Evolutionary conservation across 2,797 vertebrate genomes (phyloP).

Genomic region (Martes flavigula): DNA sequence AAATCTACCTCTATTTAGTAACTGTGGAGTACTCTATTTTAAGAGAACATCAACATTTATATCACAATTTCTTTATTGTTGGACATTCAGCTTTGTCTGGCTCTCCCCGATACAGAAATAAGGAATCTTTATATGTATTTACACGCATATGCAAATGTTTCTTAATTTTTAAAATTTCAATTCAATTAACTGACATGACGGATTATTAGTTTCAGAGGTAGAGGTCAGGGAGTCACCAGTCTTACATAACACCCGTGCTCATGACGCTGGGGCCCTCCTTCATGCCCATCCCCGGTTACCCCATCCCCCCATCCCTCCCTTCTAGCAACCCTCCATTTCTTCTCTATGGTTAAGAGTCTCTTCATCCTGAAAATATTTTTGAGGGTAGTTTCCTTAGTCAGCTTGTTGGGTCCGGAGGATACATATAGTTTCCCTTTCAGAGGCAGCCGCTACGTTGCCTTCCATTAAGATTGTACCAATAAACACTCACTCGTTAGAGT

Average conservation of each 20-base stretch:
- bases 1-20: not conserved
- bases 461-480: rapidly evolving
- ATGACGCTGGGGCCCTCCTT: rapidly evolving
- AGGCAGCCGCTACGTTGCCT: not conserved
- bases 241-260: not conserved
- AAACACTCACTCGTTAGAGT: rapidly evolving
- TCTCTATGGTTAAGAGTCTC: not conserved
- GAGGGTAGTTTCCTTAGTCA: not conserved
- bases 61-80: not conserved
- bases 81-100: not conserved
- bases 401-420: not conserved
- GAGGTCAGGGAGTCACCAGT: not conserved
- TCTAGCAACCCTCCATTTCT: not conserved
- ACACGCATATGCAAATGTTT: not conserved
- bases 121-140: not conserved
- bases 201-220: not conserved
- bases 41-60: not conserved
- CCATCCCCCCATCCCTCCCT: not conserved
- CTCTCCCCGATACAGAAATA: not conserved
- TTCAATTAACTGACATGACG: not conserved
- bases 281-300: not conserved
- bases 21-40: not conserved
- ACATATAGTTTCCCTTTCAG: not conserved
- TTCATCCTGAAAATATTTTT: not conserved
- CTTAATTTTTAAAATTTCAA: not conserved